phyloP scores from a whole-genome alignment of 2,888 invertebrate species.

The Elegia similella region DNA sequence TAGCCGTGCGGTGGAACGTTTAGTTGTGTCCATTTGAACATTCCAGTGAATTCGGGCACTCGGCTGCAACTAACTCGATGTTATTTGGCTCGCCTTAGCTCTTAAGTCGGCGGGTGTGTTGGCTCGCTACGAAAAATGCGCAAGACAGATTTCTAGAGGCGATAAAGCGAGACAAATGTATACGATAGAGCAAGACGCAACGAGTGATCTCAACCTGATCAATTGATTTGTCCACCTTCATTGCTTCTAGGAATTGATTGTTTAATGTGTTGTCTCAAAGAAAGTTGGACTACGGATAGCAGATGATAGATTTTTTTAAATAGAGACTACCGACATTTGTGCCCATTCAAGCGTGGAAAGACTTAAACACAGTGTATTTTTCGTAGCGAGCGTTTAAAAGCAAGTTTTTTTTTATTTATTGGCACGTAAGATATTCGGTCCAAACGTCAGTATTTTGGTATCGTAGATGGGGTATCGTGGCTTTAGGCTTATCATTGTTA shows the following conservation, averaged over 20 bases:
- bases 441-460: conserved; percentile 58
- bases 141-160: neutral
- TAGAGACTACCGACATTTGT: too few relatives aligned
- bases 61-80: conserved; percentile 12
- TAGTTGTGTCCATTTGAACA: conserved; percentile 53
- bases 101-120: conserved; percentile 3
- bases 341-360: too few relatives aligned
- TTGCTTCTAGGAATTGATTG: neutral
- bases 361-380: neutral
- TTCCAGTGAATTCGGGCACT: conserved; percentile 58
- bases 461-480: conserved; percentile 47
- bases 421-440: conserved; percentile 40
- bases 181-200: neutral
- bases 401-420: conserved; percentile 31
- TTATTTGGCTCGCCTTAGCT: neutral
- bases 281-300: too few relatives aligned
- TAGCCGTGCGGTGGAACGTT: conserved; percentile 52
- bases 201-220: too few relatives aligned
- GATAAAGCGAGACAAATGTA: neutral
- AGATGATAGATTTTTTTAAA: too few relatives aligned
- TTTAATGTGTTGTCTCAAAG: too few relatives aligned
- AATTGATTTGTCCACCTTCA: neutral
- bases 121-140: neutral
- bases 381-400: neutral
- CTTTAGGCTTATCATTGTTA: conserved; percentile 45